Conservation (phyloP, 2,113 vertebrate genomes). For the Rhombomys opimus region DNA sequence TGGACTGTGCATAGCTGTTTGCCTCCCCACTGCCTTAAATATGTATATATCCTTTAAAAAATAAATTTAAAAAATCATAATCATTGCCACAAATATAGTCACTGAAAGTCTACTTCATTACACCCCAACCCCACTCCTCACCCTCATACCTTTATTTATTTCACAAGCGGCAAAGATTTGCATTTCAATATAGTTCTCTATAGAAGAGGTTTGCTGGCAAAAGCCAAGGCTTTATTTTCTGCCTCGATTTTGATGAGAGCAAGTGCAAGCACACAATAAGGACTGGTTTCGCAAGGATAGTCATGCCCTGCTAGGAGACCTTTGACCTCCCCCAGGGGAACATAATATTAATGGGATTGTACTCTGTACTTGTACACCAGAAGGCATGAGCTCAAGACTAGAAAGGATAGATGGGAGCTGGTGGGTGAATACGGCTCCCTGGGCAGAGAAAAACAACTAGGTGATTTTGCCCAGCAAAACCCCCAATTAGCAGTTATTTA, state of each 20-base stretch:
- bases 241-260: conserved; percentile 39
- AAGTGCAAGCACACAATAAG: background rate
- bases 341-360: background rate
- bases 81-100: background rate
- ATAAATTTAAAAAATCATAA: background rate
- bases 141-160: background rate
- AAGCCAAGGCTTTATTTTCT: conserved; percentile 27
- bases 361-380: background rate
- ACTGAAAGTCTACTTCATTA: background rate
- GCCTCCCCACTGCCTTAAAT: background rate
- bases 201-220: background rate
- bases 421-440: background rate
- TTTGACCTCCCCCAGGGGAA: conserved; percentile 20
- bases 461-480: conserved; percentile 54
- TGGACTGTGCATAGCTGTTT: background rate
- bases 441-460: conserved; percentile 5
- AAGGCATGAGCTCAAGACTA: conserved; percentile 33
- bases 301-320: conserved; percentile 8
- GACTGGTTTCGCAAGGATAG: conserved; percentile 13
- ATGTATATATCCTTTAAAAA: background rate
- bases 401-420: conserved; percentile 31
- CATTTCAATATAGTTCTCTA: conserved; percentile 19
- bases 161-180: background rate
- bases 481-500: conserved; percentile 41
- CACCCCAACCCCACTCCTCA: background rate